phyloP scores from a whole-genome alignment of 2,113 vertebrate genomes.

The Phylloscopus trochilus region DNA sequence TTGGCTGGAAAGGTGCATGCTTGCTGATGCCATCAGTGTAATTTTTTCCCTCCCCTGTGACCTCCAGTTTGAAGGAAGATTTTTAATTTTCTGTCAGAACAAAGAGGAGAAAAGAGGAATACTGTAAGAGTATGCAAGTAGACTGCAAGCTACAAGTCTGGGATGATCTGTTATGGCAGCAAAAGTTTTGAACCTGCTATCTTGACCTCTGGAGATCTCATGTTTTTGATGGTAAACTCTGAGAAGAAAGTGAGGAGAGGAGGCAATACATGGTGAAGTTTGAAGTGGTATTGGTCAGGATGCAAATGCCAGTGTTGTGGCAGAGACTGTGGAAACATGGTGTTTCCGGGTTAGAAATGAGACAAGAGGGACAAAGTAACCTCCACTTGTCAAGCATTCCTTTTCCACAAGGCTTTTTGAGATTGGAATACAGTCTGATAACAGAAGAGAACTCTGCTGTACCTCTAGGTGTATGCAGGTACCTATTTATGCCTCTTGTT shows the following conservation, averaged over 20 bases:
- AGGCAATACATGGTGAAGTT: neutral
- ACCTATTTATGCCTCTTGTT: neutral
- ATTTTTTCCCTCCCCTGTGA: neutral
- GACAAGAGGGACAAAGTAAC: neutral
- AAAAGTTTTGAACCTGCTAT: rapidly evolving
- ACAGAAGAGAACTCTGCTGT: neutral
- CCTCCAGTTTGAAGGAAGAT: neutral
- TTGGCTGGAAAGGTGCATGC: neutral
- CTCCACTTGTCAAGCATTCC: neutral
- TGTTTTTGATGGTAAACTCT: neutral
- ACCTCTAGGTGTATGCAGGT: neutral
- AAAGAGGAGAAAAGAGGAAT: neutral
- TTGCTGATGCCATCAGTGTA: neutral
- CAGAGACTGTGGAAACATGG: neutral
- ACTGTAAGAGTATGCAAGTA: neutral
- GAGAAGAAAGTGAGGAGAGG: neutral
- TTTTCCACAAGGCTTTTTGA: neutral
- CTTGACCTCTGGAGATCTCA: neutral
- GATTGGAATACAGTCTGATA: neutral
- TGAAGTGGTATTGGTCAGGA: neutral
- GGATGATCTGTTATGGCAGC: neutral
- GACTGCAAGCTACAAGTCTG: neutral
- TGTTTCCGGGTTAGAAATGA: neutral
- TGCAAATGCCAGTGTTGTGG: neutral
- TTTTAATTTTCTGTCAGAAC: neutral